These are phyloP conservation scores for Lepus oiostolus DNA, from an alignment of 2,797 vertebrate genomes.

Conservation along the genomic window DNA sequence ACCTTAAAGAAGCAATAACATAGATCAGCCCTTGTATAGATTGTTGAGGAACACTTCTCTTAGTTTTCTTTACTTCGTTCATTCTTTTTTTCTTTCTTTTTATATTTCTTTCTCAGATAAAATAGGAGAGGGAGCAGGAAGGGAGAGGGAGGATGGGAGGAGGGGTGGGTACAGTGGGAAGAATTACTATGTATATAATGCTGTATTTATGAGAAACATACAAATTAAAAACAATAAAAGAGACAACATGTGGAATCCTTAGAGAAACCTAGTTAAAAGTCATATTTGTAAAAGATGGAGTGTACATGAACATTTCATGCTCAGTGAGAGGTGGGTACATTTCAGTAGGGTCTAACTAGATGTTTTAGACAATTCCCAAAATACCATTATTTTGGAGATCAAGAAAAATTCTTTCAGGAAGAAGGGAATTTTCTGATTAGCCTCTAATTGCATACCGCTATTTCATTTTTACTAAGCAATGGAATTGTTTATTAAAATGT, in stretches of 20 bases:
- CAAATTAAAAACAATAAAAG: too few species aligned
- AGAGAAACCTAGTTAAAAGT: background rate
- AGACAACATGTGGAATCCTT: background rate
- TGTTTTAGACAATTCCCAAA: slow-evolving; percentile 39
- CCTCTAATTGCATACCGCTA: background rate
- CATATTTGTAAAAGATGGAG: background rate
- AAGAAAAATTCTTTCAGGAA: background rate
- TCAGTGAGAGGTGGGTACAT: background rate
- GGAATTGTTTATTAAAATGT: slow-evolving; percentile 46
- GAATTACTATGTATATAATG: too few species aligned
- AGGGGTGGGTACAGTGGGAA: too few species aligned
- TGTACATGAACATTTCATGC: background rate
- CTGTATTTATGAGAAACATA: too few species aligned
- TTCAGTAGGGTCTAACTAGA: background rate
- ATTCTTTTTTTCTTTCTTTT: too few species aligned
- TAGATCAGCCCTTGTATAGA: too few species aligned
- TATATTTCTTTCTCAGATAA: too few species aligned
- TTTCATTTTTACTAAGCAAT: slow-evolving; percentile 60
- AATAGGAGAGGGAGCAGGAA: too few species aligned
- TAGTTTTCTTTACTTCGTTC: too few species aligned
- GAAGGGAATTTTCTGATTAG: slow-evolving; percentile 11
- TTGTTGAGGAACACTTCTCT: too few species aligned
- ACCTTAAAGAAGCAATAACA: too few species aligned
- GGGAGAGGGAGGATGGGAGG: too few species aligned
- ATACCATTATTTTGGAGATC: background rate